phyloP scores from a whole-genome alignment of 2,888 invertebrate genomes.

The Aspidapion aeneum region DNA sequence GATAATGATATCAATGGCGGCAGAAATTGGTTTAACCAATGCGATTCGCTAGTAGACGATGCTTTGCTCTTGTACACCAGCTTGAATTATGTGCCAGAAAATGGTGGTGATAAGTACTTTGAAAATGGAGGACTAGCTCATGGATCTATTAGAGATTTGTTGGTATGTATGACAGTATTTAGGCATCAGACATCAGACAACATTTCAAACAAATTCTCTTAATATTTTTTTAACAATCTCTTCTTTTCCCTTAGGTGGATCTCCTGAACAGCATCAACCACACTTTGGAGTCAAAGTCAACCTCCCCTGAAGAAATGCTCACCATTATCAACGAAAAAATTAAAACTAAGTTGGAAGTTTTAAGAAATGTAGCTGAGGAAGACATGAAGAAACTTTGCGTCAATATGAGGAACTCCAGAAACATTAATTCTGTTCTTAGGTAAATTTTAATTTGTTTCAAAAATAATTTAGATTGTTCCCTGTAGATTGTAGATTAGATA shows the following conservation, averaged over 20 bases:
- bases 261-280: slow-evolving; percentile 45
- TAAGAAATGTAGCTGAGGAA: slow-evolving; percentile 44
- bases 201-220: too few species aligned
- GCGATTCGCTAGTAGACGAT: slow-evolving; percentile 46
- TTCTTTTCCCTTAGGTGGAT: slow-evolving; percentile 33
- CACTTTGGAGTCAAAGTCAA: slow-evolving; percentile 42
- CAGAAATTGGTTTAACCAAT: too few species aligned
- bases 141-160: slow-evolving; percentile 43
- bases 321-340: slow-evolving; percentile 45
- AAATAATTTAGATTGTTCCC: too few species aligned
- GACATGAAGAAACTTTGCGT: slow-evolving; percentile 46
- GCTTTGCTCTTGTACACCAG: slow-evolving; percentile 45
- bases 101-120: not conserved
- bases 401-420: slow-evolving; percentile 44
- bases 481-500: too few species aligned
- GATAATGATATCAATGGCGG: slow-evolving; percentile 24
- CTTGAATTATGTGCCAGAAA: slow-evolving; percentile 36
- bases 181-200: too few species aligned
- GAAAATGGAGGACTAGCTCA: slow-evolving; percentile 14
- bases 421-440: slow-evolving; percentile 43
- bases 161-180: too few species aligned
- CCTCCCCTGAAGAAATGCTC: slow-evolving; percentile 45
- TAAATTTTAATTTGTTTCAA: too few species aligned
- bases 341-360: slow-evolving; percentile 39
- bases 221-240: not conserved